Base-by-base conservation (phyloP, 2,888 invertebrate species). In the Hermaeophaga mercurialis region DNA sequence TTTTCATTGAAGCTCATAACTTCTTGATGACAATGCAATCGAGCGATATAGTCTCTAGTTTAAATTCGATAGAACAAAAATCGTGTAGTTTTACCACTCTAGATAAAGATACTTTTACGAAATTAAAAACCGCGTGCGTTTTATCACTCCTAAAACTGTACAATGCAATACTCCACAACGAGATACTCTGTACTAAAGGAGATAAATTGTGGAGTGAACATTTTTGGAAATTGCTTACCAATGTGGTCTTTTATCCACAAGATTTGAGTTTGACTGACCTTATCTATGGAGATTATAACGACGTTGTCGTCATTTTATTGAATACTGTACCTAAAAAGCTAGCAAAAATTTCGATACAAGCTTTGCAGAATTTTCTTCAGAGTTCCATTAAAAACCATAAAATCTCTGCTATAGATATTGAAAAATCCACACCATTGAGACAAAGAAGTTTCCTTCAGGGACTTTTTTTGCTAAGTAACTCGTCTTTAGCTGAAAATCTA, bases 221-320 rank as follows among this genome's bases (percentile, higher is more conserved):
- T 33, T 54, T 70, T 4, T 68, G 67, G 67, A 58, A 64, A 24
- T 62, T 73, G 15, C 18, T 73, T 8, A 49, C 58, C 6, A 63
- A 66, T 24, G 48, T 66, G 7, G 47, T 70, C 41, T 73, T 72
- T 59, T 49, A 63, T 18, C 66, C 70, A 1, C 46, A 61, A 22
- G 19, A 48, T 11, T 52, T 70, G 28, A 67, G 66, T 8, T 62
- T 71, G 48, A 61, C 64, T 31, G 57, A 66, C 36, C 53, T 61
- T 19, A 38, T 24, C 6, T 46, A 54, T n/a, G 41, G 46, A 1
- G 52, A 59, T n/a, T 58, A 62, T 53, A 18, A 26, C n/a, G 64
- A 65, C 14, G 18, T 62, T 41, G 45, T 69, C 18, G 38, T 34
- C 24, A 33, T 66, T 17, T 39, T 65, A 24, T 38, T 65, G 14